These are phyloP conservation scores for Eupithecia vulgata DNA, from an alignment of 2,888 invertebrate species.

Conservation along the genomic window DNA sequence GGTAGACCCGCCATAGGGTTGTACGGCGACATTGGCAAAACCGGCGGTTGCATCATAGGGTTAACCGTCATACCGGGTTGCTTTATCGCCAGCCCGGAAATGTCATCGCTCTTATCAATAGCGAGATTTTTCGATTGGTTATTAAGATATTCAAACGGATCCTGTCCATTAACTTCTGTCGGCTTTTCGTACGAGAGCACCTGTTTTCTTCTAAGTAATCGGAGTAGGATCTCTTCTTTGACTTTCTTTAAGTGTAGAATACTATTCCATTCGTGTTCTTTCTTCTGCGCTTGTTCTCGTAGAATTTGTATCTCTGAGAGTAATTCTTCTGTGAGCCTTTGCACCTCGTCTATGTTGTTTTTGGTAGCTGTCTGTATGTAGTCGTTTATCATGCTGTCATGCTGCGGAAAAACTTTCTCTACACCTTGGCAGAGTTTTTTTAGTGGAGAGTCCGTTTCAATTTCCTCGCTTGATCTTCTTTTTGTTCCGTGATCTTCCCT, in stretches of 20 bases:
- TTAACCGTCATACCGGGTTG: constrained; percentile 65
- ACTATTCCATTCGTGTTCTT: constrained; percentile 94
- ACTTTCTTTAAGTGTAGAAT: constrained; percentile 92
- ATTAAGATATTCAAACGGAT: constrained; percentile 74
- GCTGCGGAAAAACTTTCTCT: constrained; percentile 79
- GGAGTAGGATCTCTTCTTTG: constrained; percentile 91
- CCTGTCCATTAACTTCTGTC: constrained; percentile 70
- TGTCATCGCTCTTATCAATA: constrained; percentile 79
- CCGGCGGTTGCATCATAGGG: constrained; percentile 68
- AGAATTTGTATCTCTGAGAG: constrained; percentile 87
- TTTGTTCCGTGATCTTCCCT: constrained; percentile 69
- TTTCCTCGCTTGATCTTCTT: constrained; percentile 70
- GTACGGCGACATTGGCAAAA: constrained; percentile 72
- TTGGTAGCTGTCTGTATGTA: constrained; percentile 86
- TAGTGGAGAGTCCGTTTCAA: constrained; percentile 76
- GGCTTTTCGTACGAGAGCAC: constrained; percentile 81
- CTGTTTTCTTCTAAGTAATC: constrained; percentile 88
- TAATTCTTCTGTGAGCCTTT: constrained; percentile 86
- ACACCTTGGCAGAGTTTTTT: constrained; percentile 81
- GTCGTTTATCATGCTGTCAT: constrained; percentile 85
- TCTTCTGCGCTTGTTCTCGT: constrained; percentile 89
- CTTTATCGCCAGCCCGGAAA: constrained; percentile 74
- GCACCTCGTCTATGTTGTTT: constrained; percentile 84
- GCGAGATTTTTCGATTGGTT: constrained; percentile 74
- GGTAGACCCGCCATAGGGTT: constrained; percentile 75